Evolutionary conservation across 2,797 vertebrate genomes (phyloP).

Genomic region (Nyctibius grandis): DNA sequence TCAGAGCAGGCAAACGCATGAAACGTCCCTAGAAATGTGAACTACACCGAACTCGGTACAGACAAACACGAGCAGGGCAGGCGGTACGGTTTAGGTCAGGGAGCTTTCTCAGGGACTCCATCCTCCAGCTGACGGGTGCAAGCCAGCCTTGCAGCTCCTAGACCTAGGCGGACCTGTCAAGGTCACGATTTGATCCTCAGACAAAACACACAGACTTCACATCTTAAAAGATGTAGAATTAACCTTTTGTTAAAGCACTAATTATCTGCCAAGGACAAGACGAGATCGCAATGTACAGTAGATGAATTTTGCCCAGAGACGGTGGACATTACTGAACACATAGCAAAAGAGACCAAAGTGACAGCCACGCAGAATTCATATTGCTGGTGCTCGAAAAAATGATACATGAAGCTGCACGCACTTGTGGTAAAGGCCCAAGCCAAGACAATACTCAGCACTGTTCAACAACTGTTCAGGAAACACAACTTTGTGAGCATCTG

Average conservation of each 20-base stretch:
- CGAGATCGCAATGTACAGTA: accelerated
- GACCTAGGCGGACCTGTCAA: not conserved
- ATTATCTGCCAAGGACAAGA: accelerated
- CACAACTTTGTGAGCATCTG: accelerated
- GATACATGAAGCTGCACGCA: accelerated
- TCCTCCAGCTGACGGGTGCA: not conserved
- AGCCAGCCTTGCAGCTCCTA: not conserved
- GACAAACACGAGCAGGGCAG: too few species aligned
- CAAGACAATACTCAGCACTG: not conserved
- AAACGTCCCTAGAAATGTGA: too few species aligned
- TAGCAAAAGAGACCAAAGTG: not conserved
- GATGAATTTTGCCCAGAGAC: not conserved
- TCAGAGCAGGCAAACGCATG: not conserved
- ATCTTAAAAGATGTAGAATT: not conserved
- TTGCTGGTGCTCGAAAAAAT: not conserved
- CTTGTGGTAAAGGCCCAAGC: not conserved
- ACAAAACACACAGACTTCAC: not conserved
- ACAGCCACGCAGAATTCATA: not conserved
- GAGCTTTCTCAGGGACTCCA: not conserved
- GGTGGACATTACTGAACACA: accelerated
- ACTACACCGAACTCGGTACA: accelerated
- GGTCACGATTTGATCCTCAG: not conserved
- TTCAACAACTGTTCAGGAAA: not conserved
- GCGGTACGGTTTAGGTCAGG: too few species aligned
- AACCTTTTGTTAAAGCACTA: not conserved